A percentile compares a stretch with the other conserved stretches of the same genome.
Evolutionary conservation across 2,888 invertebrate species (phyloP).

Genomic region (Microchrysa polita): DNA sequence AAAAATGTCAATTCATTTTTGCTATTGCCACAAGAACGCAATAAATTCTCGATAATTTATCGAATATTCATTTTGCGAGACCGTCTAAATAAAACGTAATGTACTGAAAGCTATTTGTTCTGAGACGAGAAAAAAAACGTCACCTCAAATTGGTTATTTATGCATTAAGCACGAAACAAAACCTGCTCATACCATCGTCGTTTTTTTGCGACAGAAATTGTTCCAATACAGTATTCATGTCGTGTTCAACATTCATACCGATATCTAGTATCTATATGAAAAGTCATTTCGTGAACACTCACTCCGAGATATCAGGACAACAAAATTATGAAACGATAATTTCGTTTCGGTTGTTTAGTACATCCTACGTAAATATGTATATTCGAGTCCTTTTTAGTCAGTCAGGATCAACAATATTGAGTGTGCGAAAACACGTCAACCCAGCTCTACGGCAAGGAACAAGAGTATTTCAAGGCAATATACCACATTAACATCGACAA

Average conservation of each 20-base stretch:
- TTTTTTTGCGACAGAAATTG: too few species aligned
- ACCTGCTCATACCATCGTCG: background rate
- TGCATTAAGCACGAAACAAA: slow-evolving; percentile 3
- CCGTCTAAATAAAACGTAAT: too few species aligned
- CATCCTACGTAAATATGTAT: too few species aligned
- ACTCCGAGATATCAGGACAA: background rate
- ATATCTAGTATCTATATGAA: too few species aligned
- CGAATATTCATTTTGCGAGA: too few species aligned
- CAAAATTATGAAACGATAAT: slow-evolving; percentile 33
- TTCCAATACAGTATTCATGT: background rate
- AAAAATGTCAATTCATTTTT: too few species aligned
- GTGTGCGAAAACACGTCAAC: background rate
- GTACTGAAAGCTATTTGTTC: too few species aligned
- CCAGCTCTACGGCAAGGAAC: background rate
- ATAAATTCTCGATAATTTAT: too few species aligned
- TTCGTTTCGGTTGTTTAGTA: slow-evolving; percentile 12
- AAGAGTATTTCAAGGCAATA: too few species aligned
- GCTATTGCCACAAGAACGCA: too few species aligned
- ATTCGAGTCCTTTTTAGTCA: background rate
- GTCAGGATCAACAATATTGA: slow-evolving; percentile 29
- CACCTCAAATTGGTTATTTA: slow-evolving; percentile 20
- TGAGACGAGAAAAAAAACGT: background rate
- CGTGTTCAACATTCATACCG: background rate
- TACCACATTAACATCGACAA: background rate
- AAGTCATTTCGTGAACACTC: too few species aligned